These are phyloP conservation scores for Leucophenga montana DNA, from an alignment of 2,888 invertebrate genomes.

Conservation along the genomic window DNA sequence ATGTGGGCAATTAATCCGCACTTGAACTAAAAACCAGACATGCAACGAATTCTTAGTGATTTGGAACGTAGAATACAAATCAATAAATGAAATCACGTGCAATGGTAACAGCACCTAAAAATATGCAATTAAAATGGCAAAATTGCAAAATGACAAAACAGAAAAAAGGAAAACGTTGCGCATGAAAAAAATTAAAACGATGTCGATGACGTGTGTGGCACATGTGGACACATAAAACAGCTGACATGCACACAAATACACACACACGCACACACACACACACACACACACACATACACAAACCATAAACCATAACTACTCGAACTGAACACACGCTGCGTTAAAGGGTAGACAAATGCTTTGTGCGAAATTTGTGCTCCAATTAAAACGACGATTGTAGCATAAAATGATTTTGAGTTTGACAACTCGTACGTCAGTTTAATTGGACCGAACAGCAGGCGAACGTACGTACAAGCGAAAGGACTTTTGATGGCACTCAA, in stretches of 20 bases:
- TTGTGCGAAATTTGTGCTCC: slow-evolving; percentile 44
- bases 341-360: slow-evolving; percentile 35
- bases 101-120: slow-evolving; percentile 14
- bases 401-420: slow-evolving; percentile 59
- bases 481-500: slow-evolving; percentile 43
- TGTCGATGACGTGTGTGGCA: background rate
- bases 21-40: too few species aligned
- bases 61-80: background rate
- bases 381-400: slow-evolving; percentile 61
- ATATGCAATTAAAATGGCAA: slow-evolving; percentile 26
- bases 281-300: background rate
- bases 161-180: background rate
- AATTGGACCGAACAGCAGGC: slow-evolving; percentile 49
- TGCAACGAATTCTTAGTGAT: too few species aligned
- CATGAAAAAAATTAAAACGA: background rate
- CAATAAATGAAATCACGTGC: slow-evolving; percentile 17
- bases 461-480: slow-evolving; percentile 62
- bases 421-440: slow-evolving; percentile 61
- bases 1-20: background rate
- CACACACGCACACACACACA: background rate
- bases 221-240: slow-evolving; percentile 18
- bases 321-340: background rate
- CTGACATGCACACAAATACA: slow-evolving; percentile 9
- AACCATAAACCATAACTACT: background rate
- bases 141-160: slow-evolving; percentile 20